Conservation (phyloP, 1,140 invertebrate species). For the Drosophila subobscura region DNA sequence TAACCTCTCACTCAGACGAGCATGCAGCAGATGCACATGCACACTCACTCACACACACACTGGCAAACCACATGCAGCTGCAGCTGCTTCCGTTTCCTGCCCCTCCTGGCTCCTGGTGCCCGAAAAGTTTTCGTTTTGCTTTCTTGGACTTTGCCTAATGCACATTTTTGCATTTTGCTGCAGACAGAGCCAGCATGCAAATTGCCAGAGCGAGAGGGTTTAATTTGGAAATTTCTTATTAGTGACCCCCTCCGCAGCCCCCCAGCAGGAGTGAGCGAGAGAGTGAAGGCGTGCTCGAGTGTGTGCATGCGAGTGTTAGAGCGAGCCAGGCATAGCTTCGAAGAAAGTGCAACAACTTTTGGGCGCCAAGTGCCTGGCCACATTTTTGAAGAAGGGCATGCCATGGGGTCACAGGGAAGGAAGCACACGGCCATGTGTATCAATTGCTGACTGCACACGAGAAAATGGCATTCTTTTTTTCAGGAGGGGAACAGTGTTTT, state of each 20-base stretch:
- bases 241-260: constrained; percentile 37
- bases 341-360: constrained; percentile 71
- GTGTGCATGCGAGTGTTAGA: constrained; percentile 19
- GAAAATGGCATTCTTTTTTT: constrained; percentile 36
- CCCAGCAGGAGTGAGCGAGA: constrained; percentile 13
- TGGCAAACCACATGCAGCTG: constrained; percentile 55
- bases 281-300: constrained; percentile 2
- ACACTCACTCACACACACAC: constrained; percentile 7
- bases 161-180: constrained; percentile 76
- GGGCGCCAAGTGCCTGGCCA: constrained; percentile 37
- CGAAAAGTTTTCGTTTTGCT: constrained; percentile 62
- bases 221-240: constrained; percentile 75
- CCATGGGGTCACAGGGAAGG: constrained; percentile 4
- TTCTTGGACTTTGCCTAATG: constrained; percentile 80
- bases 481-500: neutral
- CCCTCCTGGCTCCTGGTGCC: constrained; percentile 1
- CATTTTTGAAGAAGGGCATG: constrained; percentile 33
- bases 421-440: constrained; percentile 7
- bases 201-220: constrained; percentile 62
- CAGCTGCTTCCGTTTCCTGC: constrained; percentile 48
- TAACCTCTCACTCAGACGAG: constrained; percentile 26
- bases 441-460: constrained; percentile 48
- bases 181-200: constrained; percentile 64
- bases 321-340: constrained; percentile 61
- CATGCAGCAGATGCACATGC: constrained; percentile 19